Percentiles rank a stretch among this genome's conserved stretches.
Conservation (phyloP, 2,888 invertebrate species). For the Scrobipalpa costella region DNA sequence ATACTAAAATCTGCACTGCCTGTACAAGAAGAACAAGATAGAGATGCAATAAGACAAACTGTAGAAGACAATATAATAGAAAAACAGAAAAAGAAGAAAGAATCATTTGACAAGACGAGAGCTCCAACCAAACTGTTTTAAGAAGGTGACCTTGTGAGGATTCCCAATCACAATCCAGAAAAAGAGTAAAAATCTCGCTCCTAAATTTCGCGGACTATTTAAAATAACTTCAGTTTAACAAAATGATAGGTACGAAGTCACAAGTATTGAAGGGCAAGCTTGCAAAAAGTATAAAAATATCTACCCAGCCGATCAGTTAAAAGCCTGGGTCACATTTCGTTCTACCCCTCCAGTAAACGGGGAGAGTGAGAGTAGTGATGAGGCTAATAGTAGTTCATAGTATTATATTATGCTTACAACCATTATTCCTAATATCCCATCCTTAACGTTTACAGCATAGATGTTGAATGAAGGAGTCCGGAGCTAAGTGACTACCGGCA, state of each 20-base stretch:
- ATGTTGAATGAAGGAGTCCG: not conserved
- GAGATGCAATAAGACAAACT: too few relatives aligned
- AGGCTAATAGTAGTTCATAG: too few relatives aligned
- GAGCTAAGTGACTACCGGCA: not conserved
- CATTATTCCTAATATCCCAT: conserved; percentile 3
- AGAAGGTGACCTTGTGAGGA: not conserved
- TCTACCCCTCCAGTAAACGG: too few relatives aligned
- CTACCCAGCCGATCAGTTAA: too few relatives aligned
- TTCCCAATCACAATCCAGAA: not conserved
- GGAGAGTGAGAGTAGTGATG: too few relatives aligned
- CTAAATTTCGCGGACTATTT: conserved; percentile 30
- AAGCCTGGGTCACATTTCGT: too few relatives aligned
- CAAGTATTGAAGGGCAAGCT: too few relatives aligned
- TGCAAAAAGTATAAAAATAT: too few relatives aligned
- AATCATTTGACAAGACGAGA: not conserved
- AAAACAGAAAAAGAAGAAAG: not conserved
- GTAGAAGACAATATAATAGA: too few relatives aligned
- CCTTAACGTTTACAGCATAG: conserved; percentile 13
- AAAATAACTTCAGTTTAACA: conserved; percentile 30
- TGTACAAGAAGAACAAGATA: too few relatives aligned
- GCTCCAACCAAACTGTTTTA: not conserved
- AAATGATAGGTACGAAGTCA: conserved; percentile 35
- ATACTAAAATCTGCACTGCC: too few relatives aligned
- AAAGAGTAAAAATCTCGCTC: conserved; percentile 12
- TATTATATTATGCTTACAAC: too few relatives aligned